Base-by-base conservation (phyloP, 2,113 vertebrate species). In the Tapirus terrestris region DNA sequence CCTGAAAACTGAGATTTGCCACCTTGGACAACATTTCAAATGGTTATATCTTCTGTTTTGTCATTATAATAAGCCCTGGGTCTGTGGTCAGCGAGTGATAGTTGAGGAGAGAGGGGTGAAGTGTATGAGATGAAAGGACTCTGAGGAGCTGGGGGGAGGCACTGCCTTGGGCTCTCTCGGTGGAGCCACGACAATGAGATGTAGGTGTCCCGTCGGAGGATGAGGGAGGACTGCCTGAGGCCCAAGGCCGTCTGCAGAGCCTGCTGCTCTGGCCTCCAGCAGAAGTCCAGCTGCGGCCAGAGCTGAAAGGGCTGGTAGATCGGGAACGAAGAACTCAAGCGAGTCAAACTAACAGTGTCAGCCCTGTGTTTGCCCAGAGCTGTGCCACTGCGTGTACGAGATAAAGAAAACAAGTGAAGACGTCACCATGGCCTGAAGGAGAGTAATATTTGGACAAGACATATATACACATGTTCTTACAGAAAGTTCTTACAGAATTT, bases 311-410 rank as follows among this genome's bases (percentile, higher is more conserved):
- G 43, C 81, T 53, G 39, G 31, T 11, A 8, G 17, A 16, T 27
- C 17, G 2, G 58, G 12, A 8, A 25, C 27, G 7, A 48, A 20
- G 51, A 76, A 33, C n/a, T 29, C 58, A 16, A 0, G n/a, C 0
- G 20, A 11, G 9, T 56, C 63, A 20, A 2, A 17, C 14, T 5
- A 9, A 0, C 2, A 9, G 6, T 2, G 0, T 20, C 1, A 73
- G 63, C 91, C 23, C 45, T 8, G 10, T 13, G 8, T 17, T 58
- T 31, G 33, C 58, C 73, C 60, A 2, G 48, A 80, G n/a, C 73
- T 23, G 29, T 45, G 67, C 36, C 63, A 5, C 25, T 8, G 31
- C 45, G 48, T 9, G 8, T 23, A 36, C 0, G 2, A 75, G 58
- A 43, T 17, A 36, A 45, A 51, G 36, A 6, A 48, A 8, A 39